Base-by-base conservation (phyloP, 2,888 invertebrate genomes). In the Eubasilissa splendida region DNA sequence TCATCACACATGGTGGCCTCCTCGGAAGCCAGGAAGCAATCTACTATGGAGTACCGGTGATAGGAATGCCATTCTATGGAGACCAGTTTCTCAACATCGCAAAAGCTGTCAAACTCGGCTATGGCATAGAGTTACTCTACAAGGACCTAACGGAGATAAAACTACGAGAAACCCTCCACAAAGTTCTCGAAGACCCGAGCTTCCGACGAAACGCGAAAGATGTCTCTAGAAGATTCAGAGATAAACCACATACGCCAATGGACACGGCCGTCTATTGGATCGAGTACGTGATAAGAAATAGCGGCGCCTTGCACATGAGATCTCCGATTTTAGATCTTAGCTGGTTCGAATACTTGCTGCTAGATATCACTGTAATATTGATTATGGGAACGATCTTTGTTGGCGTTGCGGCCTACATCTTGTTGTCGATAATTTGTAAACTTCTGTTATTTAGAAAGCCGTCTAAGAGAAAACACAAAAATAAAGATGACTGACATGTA, bases 41-140 rank as follows among this genome's bases (percentile, higher is more conserved):
- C 4, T 86, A 87, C 76, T 85, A 86, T 76, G 88, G 87, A 56
- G 86, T 86, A n/a, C 88, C 88, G 5, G 84, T 87, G 4, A 77
- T 88, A 8, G 87, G 87, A 5, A 85, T 89, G 70, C 89, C 89
- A 0, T 84, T 89, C 59, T 87, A 86, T 77, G 87, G 85, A 2
- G 89, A 89, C 83, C 89, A 89, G 84, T 85, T 86, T 77, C 82
- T 86, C 56, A 89, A 89, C 83, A 86, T 88, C 76, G 85, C 84
- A 9, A 86, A 85, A 76, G 86, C 88, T 3, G 86, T 85, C 59
- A 80, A 85, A 8, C 82, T 85, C 8, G 89, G 88, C 12, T 86
- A 85, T 82, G 88, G 86, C 4, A 71, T 86, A 11, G 82, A 79
- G 4, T 78, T 88, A 8, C 85, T 86, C 33, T 85, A 85, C 42